Percentiles rank a stretch among this genome's conserved stretches.
Conservation (phyloP, 2,888 invertebrate species). For the Anthophora plumipes region DNA sequence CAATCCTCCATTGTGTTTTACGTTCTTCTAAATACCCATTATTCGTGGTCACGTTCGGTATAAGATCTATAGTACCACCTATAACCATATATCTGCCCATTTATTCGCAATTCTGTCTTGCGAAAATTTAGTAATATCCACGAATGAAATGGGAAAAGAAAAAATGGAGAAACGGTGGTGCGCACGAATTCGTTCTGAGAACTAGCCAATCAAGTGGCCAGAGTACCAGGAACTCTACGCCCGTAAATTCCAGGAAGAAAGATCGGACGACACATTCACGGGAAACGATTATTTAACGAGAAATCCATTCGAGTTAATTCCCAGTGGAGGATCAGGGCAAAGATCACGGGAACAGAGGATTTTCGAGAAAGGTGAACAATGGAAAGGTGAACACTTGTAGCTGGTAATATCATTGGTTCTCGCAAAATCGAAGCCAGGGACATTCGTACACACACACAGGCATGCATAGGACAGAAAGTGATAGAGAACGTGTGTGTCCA, state of each 20-base stretch:
- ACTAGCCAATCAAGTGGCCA: neutral
- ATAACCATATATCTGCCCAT: too few relatives aligned
- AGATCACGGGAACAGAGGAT: neutral
- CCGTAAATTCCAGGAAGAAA: slow-evolving; percentile 6
- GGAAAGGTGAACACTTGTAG: neutral
- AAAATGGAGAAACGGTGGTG: too few relatives aligned
- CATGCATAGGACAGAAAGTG: too few relatives aligned
- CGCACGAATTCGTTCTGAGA: neutral
- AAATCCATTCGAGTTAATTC: neutral
- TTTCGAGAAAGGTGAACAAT: neutral
- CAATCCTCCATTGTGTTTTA: neutral
- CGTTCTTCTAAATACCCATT: neutral
- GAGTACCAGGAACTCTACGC: slow-evolving; percentile 3
- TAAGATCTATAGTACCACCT: neutral
- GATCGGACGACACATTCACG: slow-evolving; percentile 21
- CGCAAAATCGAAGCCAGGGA: slow-evolving; percentile 50
- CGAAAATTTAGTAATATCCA: too few relatives aligned
- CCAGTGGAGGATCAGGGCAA: neutral
- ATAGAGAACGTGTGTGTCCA: neutral
- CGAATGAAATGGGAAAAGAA: too few relatives aligned
- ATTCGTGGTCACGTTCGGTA: neutral
- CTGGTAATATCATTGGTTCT: neutral
- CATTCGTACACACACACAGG: neutral
- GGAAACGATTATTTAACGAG: neutral
- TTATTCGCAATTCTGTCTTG: too few relatives aligned